Percentiles rank a stretch among this genome's conserved stretches.
Evolutionary conservation across 2,797 vertebrate species (phyloP).

Genomic region (Lateolabrax maculatus): DNA sequence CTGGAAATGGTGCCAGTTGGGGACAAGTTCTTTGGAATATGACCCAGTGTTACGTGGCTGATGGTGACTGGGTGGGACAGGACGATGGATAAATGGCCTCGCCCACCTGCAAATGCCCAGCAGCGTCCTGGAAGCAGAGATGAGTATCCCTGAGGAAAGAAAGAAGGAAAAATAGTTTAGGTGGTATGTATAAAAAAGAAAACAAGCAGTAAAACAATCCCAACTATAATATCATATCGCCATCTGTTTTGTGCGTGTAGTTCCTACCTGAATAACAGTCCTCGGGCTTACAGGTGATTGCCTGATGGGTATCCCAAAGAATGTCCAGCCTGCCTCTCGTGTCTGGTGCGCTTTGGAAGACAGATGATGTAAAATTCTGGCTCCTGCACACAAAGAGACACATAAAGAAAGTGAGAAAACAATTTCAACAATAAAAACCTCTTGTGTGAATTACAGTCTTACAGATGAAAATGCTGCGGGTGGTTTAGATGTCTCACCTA

Average conservation of each 20-base stretch:
- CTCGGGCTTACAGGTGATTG: accelerated
- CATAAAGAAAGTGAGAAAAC: background rate
- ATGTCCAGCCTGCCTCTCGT: accelerated
- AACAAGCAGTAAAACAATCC: background rate
- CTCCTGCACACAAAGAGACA: conserved; percentile 8
- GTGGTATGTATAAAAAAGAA: background rate
- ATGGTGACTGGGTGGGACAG: background rate
- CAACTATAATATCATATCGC: background rate
- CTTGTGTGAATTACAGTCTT: background rate
- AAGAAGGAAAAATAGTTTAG: background rate
- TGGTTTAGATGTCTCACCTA: background rate
- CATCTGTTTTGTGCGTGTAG: background rate
- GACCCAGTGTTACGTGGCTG: conserved; percentile 18
- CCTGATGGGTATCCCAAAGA: background rate
- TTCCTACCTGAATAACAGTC: conserved; percentile 1
- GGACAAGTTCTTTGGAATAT: background rate
- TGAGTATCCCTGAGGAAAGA: conserved; percentile 6
- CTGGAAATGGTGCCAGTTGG: background rate
- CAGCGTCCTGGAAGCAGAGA: background rate
- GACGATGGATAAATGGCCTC: background rate
- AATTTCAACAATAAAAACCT: background rate
- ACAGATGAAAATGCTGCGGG: background rate
- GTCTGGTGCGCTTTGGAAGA: background rate
- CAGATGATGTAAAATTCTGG: accelerated
- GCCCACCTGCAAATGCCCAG: conserved; percentile 19